Conservation (phyloP, 1,140 invertebrate genomes). For the Pseudomyrmex flavicornis region DNA sequence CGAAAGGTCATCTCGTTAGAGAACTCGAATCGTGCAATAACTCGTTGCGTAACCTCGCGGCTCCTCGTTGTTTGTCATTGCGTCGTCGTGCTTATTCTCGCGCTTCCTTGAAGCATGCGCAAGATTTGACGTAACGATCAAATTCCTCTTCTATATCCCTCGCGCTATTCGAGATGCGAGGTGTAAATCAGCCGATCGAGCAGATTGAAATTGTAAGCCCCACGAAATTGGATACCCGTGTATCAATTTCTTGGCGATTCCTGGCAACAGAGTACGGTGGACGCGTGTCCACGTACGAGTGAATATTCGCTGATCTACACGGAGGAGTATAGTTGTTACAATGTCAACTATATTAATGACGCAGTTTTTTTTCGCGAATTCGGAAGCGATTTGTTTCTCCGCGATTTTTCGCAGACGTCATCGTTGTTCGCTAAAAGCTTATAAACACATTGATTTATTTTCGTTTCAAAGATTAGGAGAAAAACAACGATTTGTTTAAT, state of each 20-base stretch:
- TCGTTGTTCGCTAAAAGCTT: too few relatives aligned
- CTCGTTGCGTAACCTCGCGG: constrained; percentile 62
- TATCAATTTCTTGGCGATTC: constrained; percentile 14
- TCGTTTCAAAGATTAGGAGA: background rate
- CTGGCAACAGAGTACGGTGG: background rate
- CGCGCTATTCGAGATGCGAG: background rate
- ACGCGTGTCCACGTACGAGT: background rate
- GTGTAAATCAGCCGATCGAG: constrained; percentile 46
- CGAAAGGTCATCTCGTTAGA: constrained; percentile 63
- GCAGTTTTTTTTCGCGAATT: background rate
- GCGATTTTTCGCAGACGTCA: background rate
- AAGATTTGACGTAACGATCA: constrained; percentile 52
- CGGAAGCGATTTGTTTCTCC: background rate
- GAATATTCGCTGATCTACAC: constrained; percentile 6
- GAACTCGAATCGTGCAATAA: constrained; percentile 46
- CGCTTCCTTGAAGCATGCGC: background rate
- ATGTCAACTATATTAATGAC: background rate
- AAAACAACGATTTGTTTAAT: background rate
- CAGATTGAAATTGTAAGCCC: constrained; percentile 48
- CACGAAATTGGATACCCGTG: constrained; percentile 33
- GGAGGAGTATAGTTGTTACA: background rate
- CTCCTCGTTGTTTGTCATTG: constrained; percentile 34
- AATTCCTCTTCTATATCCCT: background rate
- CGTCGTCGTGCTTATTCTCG: constrained; percentile 40
- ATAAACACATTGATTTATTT: background rate